A percentile compares a stretch with the other conserved stretches of the same genome.
Evolutionary conservation across 2,888 invertebrate species (phyloP).

Genomic region (Andrena trimmerana): DNA sequence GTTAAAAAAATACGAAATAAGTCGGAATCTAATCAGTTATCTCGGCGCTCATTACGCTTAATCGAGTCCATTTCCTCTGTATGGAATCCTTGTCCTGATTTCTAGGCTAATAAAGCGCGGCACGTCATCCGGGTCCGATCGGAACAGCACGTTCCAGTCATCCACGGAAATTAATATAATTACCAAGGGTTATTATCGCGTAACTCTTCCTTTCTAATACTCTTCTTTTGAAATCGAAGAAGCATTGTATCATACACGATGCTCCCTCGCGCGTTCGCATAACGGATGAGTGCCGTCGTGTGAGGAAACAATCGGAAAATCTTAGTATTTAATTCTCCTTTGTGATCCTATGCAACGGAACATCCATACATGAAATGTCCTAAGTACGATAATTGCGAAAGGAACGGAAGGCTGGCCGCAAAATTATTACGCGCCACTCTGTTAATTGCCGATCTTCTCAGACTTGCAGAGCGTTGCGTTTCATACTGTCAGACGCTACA

Average conservation of each 20-base stretch:
- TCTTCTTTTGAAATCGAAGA: conserved; percentile 43
- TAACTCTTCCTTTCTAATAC: conserved; percentile 26
- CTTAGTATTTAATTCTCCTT: conserved; percentile 44
- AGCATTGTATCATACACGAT: background rate
- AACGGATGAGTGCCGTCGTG: conserved; percentile 54
- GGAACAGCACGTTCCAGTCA: conserved; percentile 6
- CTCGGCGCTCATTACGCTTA: conserved; percentile 28
- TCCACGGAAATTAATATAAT: conserved; percentile 31
- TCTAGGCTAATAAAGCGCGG: background rate
- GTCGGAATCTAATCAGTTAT: conserved; percentile 31
- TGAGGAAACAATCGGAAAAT: conserved; percentile 54
- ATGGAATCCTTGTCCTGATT: background rate
- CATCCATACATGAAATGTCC: conserved; percentile 45
- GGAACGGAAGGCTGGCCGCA: conserved; percentile 30
- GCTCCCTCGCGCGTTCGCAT: background rate
- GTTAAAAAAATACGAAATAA: conserved; percentile 15
- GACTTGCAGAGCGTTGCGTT: conserved; percentile 2
- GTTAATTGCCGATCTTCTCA: conserved; percentile 40
- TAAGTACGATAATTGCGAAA: conserved; percentile 36
- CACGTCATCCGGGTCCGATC: background rate
- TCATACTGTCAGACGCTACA: background rate
- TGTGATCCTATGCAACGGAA: conserved; percentile 28
- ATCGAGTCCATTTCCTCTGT: conserved; percentile 31
- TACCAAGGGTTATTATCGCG: conserved; percentile 15
- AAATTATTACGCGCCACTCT: conserved; percentile 31